Conservation (phyloP, 2,888 invertebrate species). For the Encarsia formosa region DNA sequence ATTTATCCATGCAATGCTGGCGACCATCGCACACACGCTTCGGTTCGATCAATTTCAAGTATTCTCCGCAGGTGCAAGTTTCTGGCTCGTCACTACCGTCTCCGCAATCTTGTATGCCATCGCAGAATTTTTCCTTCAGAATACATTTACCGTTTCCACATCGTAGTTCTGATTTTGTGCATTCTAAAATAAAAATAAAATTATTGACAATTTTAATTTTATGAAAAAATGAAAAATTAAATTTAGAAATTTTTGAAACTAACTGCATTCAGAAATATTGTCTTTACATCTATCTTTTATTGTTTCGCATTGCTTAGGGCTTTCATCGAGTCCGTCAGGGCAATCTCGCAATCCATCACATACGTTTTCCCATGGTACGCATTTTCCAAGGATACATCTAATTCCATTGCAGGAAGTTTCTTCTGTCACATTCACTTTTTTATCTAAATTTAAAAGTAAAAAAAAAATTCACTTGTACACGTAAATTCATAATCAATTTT, state of each 20-base stretch:
- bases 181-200: constrained; percentile 54
- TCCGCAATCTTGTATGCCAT: constrained; percentile 65
- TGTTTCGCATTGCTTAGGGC: constrained; percentile 51
- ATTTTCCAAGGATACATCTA: constrained; percentile 68
- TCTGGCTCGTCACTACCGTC: constrained; percentile 71
- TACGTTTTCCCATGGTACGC: constrained; percentile 57
- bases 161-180: constrained; percentile 61
- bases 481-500: too few species aligned
- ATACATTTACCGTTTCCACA: constrained; percentile 68
- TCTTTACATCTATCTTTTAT: constrained; percentile 46
- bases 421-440: neutral
- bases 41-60: constrained; percentile 65
- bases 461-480: too few species aligned
- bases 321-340: constrained; percentile 67
- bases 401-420: constrained; percentile 55
- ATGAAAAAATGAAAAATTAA: too few species aligned
- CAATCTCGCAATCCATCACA: constrained; percentile 71
- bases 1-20: constrained; percentile 71
- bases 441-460: too few species aligned
- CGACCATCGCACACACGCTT: constrained; percentile 71
- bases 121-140: constrained; percentile 65
- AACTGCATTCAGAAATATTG: constrained; percentile 58
- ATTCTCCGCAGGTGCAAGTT: constrained; percentile 62
- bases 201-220: too few species aligned
- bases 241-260: too few species aligned